Conservation (phyloP, 2,797 vertebrate genomes). For the Oophaga sylvatica region DNA sequence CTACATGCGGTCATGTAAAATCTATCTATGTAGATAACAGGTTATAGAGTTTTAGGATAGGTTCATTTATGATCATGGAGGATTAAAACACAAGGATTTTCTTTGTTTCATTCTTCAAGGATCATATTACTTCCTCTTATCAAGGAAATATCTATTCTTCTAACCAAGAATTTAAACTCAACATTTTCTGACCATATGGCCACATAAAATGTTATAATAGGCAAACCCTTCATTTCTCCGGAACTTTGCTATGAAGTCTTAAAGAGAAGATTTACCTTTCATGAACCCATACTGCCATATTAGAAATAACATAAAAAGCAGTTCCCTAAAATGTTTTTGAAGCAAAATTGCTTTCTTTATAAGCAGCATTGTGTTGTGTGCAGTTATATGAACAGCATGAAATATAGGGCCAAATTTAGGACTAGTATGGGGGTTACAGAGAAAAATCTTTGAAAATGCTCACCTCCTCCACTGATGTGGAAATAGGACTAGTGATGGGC, state of each 20-base stretch:
- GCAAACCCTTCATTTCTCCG: not conserved
- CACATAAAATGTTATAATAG: conserved; percentile 11
- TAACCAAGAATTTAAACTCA: not conserved
- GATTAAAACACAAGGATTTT: not conserved
- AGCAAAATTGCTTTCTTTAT: not conserved
- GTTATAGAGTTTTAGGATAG: conserved; percentile 6
- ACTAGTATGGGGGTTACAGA: not conserved
- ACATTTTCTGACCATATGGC: not conserved
- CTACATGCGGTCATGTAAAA: conserved; percentile 26
- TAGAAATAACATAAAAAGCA: not conserved
- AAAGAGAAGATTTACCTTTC: not conserved
- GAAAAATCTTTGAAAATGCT: not conserved
- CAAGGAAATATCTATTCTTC: conserved; percentile 2
- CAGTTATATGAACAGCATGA: no score
- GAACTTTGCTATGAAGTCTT: not conserved
- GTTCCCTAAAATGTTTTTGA: not conserved
- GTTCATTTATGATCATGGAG: not conserved
- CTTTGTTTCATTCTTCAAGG: conserved; percentile 1
- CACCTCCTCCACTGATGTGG: no score
- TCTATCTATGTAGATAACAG: conserved; percentile 27
- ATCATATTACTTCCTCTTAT: conserved; percentile 3
- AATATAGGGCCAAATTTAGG: not conserved
- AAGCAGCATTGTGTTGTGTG: not conserved
- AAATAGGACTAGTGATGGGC: no score
- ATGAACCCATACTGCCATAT: not conserved